These are phyloP conservation scores for Phymanthus crucifer DNA, from an alignment of 92 coral and sea anemone species.

Conservation along the genomic window DNA sequence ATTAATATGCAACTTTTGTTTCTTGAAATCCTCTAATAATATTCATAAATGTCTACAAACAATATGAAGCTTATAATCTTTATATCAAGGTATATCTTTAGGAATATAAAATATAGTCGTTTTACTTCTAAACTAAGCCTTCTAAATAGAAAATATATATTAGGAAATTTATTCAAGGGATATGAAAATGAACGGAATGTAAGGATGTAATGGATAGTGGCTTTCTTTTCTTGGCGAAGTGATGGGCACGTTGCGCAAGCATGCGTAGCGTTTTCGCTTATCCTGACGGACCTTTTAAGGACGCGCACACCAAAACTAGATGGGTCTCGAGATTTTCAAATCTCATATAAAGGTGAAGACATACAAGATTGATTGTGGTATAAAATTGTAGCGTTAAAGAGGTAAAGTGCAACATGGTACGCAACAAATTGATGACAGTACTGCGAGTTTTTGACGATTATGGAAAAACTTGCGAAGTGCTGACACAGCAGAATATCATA, in stretches of 20 bases:
- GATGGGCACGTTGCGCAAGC: neutral
- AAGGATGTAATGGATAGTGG: neutral
- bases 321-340: too few relatives aligned
- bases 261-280: neutral
- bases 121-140: neutral
- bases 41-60: conserved; percentile 7
- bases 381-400: too few relatives aligned
- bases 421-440: too few relatives aligned
- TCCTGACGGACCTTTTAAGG: neutral
- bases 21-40: neutral
- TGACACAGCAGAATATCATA: too few relatives aligned
- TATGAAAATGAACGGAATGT: neutral
- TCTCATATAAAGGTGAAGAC: too few relatives aligned
- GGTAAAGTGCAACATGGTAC: too few relatives aligned
- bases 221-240: neutral
- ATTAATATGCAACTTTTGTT: neutral
- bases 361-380: too few relatives aligned
- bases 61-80: neutral
- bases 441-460: too few relatives aligned
- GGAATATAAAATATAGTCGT: neutral
- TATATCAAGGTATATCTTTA: neutral
- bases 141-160: conserved; percentile 9
- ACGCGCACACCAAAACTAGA: too few relatives aligned
- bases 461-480: too few relatives aligned
- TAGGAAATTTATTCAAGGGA: neutral